A percentile compares a stretch with the other conserved stretches of the same genome.
phyloP scores from a whole-genome alignment of 2,797 vertebrate species.

The Vespertilio murinus region DNA sequence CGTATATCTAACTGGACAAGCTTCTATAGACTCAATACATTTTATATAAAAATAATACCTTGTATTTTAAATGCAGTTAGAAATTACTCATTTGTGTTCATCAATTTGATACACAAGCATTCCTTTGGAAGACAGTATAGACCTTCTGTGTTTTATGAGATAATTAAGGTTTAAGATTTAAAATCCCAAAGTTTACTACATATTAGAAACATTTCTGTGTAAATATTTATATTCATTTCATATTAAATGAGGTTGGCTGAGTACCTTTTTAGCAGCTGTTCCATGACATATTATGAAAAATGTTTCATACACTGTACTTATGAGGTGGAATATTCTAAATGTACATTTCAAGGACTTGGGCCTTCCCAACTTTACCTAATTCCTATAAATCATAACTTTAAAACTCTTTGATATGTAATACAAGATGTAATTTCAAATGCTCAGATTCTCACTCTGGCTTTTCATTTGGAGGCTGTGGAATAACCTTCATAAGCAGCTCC shows the following conservation, averaged over 20 bases:
- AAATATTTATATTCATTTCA: neutral
- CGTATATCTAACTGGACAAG: neutral
- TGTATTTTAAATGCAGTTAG: neutral
- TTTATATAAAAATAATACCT: constrained; percentile 1
- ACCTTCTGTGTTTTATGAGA: neutral
- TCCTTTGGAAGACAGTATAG: neutral
- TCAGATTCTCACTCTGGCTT: neutral
- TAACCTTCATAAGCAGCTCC: constrained; percentile 29
- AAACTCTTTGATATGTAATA: constrained; percentile 18
- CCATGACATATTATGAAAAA: neutral
- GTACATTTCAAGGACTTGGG: neutral
- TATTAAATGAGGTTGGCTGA: neutral
- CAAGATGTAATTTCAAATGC: constrained; percentile 44
- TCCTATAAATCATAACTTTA: constrained; percentile 24
- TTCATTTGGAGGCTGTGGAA: neutral
- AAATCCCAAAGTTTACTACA: neutral
- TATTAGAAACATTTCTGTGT: neutral
- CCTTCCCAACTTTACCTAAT: constrained; percentile 9
- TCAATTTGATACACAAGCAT: neutral
- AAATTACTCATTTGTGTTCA: neutral
- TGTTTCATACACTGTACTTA: neutral
- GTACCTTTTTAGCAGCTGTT: neutral
- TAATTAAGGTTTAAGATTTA: constrained; percentile 11
- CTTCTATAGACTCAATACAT: neutral
- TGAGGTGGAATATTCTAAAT: neutral